Evolutionary conservation across 2,888 invertebrate genomes (phyloP).

Genomic region (Tachina grossa): DNA sequence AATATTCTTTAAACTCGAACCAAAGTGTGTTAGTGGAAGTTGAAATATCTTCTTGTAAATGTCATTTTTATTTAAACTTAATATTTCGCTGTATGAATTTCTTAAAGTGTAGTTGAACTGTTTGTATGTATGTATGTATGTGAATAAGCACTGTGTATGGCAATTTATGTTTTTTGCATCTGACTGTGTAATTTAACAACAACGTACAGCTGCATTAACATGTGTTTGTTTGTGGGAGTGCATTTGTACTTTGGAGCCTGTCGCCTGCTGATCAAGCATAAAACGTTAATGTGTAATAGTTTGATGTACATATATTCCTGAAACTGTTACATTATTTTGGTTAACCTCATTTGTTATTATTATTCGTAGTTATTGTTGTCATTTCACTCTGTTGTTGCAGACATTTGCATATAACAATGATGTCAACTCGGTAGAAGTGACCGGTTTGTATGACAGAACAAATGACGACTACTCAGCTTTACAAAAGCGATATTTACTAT

Average conservation of each 20-base stretch:
- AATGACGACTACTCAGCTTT: too few species aligned
- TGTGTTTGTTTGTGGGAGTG: not conserved
- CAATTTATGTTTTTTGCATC: not conserved
- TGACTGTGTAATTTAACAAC: not conserved
- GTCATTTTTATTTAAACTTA: not conserved
- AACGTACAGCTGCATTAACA: not conserved
- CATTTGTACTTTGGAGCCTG: not conserved
- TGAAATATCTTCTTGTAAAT: too few species aligned
- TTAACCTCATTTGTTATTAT: constrained; percentile 41
- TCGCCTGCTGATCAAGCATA: constrained; percentile 41
- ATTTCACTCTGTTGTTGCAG: constrained; percentile 1
- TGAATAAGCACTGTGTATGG: not conserved
- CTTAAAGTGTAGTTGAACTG: constrained; percentile 1
- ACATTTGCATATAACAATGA: not conserved
- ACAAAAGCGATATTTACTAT: too few species aligned
- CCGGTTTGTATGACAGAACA: not conserved
- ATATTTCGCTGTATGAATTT: not conserved
- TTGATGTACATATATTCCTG: constrained; percentile 14
- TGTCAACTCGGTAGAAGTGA: not conserved
- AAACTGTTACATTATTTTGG: constrained; percentile 20
- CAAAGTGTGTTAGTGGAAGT: too few species aligned
- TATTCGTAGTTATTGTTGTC: not conserved
- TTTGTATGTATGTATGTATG: not conserved
- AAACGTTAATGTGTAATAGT: constrained; percentile 49
- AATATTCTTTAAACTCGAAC: not conserved